These are phyloP conservation scores for Melangyna quadrimaculata DNA, from an alignment of 2,888 invertebrate species.

Conservation along the genomic window DNA sequence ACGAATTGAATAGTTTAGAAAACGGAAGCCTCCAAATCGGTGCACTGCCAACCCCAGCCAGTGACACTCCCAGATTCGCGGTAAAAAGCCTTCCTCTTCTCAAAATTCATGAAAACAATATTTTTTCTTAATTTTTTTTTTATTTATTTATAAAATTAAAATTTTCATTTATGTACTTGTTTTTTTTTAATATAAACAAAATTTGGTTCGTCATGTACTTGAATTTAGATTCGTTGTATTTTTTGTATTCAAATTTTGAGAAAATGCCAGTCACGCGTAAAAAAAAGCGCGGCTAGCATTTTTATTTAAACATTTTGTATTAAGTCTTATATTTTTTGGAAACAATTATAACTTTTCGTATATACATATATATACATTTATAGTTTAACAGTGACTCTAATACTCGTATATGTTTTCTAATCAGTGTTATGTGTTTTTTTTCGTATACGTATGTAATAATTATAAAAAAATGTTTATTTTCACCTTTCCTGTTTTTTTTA, in stretches of 20 bases:
- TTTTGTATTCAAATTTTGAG: conserved; percentile 38
- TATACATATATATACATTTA: conserved; percentile 40
- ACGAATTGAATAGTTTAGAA: conserved; percentile 78
- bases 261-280: conserved; percentile 27
- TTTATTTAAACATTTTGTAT: conserved; percentile 37
- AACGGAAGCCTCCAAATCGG: conserved; percentile 80
- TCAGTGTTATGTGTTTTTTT: conserved; percentile 69
- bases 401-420: conserved; percentile 64
- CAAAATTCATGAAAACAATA: conserved; percentile 62
- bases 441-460: conserved; percentile 48
- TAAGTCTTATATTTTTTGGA: conserved; percentile 49
- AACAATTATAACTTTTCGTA: conserved; percentile 44
- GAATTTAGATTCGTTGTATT: conserved; percentile 57
- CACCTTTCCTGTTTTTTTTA: conserved; percentile 26
- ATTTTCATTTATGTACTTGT: conserved; percentile 18
- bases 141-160: not conserved
- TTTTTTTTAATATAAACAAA: conserved; percentile 26
- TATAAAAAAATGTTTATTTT: conserved; percentile 43
- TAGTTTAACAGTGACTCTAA: conserved; percentile 47
- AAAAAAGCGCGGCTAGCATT: conserved; percentile 15
- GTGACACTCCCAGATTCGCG: conserved; percentile 81
- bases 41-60: conserved; percentile 81
- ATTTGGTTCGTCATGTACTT: conserved; percentile 54
- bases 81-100: conserved; percentile 76
- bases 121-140: conserved; percentile 32